Evolutionary conservation across 2,888 invertebrate genomes (phyloP).

Genomic region (Crioceris asparagi): DNA sequence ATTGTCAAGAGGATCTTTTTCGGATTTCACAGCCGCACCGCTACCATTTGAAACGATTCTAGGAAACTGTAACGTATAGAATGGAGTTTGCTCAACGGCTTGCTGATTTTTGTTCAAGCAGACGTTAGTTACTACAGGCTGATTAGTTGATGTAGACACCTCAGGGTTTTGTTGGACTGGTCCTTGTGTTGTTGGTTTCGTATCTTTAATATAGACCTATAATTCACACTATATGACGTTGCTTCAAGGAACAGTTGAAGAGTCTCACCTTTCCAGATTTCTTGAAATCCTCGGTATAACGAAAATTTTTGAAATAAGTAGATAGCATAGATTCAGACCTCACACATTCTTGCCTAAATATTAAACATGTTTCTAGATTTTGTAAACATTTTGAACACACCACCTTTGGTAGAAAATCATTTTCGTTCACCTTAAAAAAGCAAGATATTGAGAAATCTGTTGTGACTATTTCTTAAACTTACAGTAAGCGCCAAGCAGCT

Average conservation of each 20-base stretch:
- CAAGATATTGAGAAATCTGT: constrained; percentile 5
- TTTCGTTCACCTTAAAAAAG: constrained; percentile 48
- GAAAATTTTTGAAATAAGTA: constrained; percentile 50
- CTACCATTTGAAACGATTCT: constrained; percentile 22
- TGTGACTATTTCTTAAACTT: constrained; percentile 20
- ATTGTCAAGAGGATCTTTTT: constrained; percentile 7
- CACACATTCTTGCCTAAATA: constrained; percentile 52
- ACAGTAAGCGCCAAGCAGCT: constrained; percentile 54
- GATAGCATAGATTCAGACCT: constrained; percentile 57
- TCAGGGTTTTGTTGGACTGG: neutral
- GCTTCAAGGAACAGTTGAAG: neutral
- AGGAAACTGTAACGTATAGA: constrained; percentile 29
- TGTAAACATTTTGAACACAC: constrained; percentile 53
- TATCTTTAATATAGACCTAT: constrained; percentile 49
- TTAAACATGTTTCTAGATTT: constrained; percentile 49
- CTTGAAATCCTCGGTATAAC: constrained; percentile 50
- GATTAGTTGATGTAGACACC: neutral
- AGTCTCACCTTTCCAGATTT: constrained; percentile 47
- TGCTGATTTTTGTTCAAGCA: constrained; percentile 12
- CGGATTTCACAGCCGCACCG: constrained; percentile 3
- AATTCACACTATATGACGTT: constrained; percentile 9
- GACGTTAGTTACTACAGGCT: neutral
- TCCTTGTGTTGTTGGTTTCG: constrained; percentile 16
- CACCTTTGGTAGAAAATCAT: constrained; percentile 59
- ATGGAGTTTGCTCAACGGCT: constrained; percentile 15